Base-by-base conservation (phyloP, 2,797 vertebrate species). In the Propithecus deckenii region DNA sequence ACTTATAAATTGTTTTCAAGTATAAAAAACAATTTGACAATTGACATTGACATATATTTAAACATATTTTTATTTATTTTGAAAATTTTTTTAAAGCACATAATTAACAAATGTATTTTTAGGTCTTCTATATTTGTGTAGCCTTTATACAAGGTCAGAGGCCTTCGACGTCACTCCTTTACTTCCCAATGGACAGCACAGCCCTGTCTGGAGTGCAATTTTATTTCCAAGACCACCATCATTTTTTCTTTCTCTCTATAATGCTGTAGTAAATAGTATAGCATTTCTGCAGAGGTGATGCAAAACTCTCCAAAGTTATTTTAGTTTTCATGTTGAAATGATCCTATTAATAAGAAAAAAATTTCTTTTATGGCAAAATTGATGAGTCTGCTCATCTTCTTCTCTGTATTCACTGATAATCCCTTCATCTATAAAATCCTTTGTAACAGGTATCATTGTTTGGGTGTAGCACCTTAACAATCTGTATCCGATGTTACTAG, bases 21-120 rank as follows among this genome's bases (percentile, higher is more conserved):
- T 38, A 0, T 76, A 74, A 25, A 86, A 67, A 89, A 22, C 75
- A 74, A 32, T 48, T 61, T 76, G 89, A 81, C 35, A 74, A 5
- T 76, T 89, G 61, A 89, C 48, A 38, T 28, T 46, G 30, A 10
- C 15, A n/a, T 10, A 23, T 61, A 28, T 95, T 94, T 59, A 88
- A 89, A 35, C 13, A 61, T 79, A 35, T 63, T 94, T 91, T 92
- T 75, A 67, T 69, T 86, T 88, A 79, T 76, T 80, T 94, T 71
- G 59, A 81, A 89, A 57, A 32, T 3, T 23, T 43, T 92, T 65
- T 95, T 88, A 14, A 28, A 14, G 67, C 13, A 35, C 43, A 0
- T 52, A 63, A 89, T 87, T 20, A 52, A 20, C 48, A 41, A 43
- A 41, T 90, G 75, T 79, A 59, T 80, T 93, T 94, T 81, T 50